Conservation (phyloP, 2,797 vertebrate genomes). For the Miichthys miiuy region DNA sequence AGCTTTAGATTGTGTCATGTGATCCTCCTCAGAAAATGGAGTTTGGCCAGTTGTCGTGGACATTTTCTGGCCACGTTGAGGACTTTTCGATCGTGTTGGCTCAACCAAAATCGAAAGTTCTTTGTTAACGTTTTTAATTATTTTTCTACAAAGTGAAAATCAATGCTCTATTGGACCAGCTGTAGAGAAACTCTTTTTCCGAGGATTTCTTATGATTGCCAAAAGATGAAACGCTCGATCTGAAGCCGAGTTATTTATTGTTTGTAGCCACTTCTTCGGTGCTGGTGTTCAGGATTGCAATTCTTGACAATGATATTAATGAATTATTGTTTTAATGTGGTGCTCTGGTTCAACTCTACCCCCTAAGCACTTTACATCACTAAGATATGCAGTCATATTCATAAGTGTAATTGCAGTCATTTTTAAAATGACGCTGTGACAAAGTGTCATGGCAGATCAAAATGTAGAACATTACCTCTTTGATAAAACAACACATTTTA, state of each 20-base stretch:
- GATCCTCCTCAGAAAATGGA: too few species aligned
- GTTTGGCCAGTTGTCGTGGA: neutral
- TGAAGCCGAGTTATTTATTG: neutral
- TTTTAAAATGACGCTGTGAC: conserved; percentile 27
- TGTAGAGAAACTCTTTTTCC: neutral
- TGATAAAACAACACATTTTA: conserved; percentile 50
- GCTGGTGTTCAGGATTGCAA: neutral
- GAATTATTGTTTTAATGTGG: conserved; percentile 38
- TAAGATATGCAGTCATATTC: conserved; percentile 23
- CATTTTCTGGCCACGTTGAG: too few species aligned
- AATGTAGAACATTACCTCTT: conserved; percentile 37
- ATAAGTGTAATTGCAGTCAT: conserved; percentile 33
- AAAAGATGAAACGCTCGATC: conserved; percentile 19
- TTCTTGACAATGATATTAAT: neutral
- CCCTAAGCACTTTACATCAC: conserved; percentile 4
- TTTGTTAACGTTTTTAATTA: conserved; percentile 1
- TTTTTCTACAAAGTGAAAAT: neutral
- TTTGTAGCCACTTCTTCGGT: neutral
- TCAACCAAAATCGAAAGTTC: neutral
- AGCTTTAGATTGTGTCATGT: neutral
- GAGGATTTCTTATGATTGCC: conserved; percentile 1
- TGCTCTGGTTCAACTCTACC: neutral
- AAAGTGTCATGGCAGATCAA: conserved; percentile 27
- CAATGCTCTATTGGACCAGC: neutral
- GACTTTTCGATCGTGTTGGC: neutral